Evolutionary conservation across 1,140 invertebrate species (phyloP).

Genomic region (Sitobion miscanthi): DNA sequence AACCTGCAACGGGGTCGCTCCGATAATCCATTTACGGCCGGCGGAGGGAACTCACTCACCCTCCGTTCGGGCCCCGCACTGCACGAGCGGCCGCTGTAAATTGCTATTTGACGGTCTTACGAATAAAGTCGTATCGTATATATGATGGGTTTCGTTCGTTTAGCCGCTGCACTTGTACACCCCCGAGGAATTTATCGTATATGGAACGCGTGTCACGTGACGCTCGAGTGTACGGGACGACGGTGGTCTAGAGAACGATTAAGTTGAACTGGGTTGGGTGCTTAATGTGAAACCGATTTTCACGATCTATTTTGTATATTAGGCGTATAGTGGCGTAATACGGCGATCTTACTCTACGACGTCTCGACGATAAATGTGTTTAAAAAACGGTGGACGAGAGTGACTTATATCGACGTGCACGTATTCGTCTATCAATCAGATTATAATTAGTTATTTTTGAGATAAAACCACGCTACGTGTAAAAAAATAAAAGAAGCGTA

Average conservation of each 20-base stretch:
- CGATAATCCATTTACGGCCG: constrained; percentile 35
- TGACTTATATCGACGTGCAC: no score
- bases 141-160: background rate
- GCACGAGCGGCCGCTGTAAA: background rate
- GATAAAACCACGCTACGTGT: no score
- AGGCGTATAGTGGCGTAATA: no score
- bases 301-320: background rate
- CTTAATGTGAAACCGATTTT: background rate
- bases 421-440: no score
- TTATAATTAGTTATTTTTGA: no score
- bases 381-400: no score
- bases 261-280: no score
- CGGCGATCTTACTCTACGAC: no score
- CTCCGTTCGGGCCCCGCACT: background rate
- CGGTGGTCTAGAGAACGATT: background rate
- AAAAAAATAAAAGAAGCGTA: no score
- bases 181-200: background rate
- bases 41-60: background rate
- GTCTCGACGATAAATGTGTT: no score
- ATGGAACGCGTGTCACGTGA: background rate
- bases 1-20: constrained; percentile 33
- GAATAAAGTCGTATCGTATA: background rate
- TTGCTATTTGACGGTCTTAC: constrained; percentile 27
- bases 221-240: background rate
- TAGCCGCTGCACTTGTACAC: background rate